Conservation (phyloP, 1,140 invertebrate species). For the Drepana arcuata region DNA sequence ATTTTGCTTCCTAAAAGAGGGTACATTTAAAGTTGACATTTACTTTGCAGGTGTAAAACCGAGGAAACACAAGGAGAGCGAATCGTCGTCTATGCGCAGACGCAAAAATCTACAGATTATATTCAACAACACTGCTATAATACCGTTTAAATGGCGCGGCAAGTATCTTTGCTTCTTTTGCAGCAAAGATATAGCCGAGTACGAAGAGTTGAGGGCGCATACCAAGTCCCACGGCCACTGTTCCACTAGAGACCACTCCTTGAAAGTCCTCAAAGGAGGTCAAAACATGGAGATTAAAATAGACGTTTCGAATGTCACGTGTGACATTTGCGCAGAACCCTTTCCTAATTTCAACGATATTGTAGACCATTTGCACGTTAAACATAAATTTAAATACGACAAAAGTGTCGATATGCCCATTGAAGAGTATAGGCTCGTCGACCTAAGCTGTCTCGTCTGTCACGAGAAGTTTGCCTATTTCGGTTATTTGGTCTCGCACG, state of each 20-base stretch:
- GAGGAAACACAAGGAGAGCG: slow-evolving; percentile 39
- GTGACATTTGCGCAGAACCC: slow-evolving; percentile 41
- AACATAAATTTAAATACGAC: slow-evolving; percentile 49
- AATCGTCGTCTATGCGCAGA: slow-evolving; percentile 50
- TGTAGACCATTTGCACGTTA: slow-evolving; percentile 34
- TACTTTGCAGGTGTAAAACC: slow-evolving; percentile 52
- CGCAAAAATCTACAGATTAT: slow-evolving; percentile 48
- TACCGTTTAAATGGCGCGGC: slow-evolving; percentile 64
- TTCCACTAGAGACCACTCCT: slow-evolving; percentile 42
- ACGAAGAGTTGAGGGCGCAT: slow-evolving; percentile 39
- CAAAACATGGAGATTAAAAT: slow-evolving; percentile 62
- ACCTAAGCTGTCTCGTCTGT: slow-evolving; percentile 40
- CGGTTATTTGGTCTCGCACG: slow-evolving; percentile 54
- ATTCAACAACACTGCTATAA: slow-evolving; percentile 56
- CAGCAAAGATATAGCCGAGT: slow-evolving; percentile 45
- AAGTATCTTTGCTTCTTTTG: slow-evolving; percentile 60
- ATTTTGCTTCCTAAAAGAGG: slow-evolving; percentile 20
- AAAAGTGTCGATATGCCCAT: slow-evolving; percentile 49
- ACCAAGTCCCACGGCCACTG: slow-evolving; percentile 49
- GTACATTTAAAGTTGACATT: slow-evolving; percentile 60
- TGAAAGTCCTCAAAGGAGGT: slow-evolving; percentile 51
- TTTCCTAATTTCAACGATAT: slow-evolving; percentile 33
- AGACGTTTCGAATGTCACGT: slow-evolving; percentile 42
- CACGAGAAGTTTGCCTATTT: slow-evolving; percentile 52
- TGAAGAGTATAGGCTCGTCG: slow-evolving; percentile 43